Evolutionary conservation across 1,140 invertebrate genomes (phyloP).

Genomic region (Leptinotarsa texana): DNA sequence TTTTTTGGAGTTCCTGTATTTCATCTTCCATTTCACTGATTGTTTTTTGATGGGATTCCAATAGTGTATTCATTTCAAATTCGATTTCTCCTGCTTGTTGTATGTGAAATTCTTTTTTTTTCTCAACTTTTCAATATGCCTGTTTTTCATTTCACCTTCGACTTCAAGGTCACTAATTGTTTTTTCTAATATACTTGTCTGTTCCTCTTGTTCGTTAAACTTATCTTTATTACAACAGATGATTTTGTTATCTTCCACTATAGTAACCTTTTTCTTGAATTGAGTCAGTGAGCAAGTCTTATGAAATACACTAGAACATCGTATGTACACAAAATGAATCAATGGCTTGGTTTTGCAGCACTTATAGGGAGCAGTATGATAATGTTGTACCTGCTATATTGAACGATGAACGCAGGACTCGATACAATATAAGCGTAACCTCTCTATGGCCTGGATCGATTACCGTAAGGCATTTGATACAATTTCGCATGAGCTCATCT

Average conservation of each 20-base stretch:
- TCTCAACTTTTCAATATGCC: conserved; percentile 5
- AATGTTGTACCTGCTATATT: background rate
- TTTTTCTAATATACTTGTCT: too few relatives aligned
- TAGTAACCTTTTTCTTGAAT: background rate
- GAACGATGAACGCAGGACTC: too few relatives aligned
- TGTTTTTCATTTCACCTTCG: background rate
- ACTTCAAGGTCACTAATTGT: background rate
- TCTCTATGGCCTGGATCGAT: too few relatives aligned
- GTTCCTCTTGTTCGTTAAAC: background rate
- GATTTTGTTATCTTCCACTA: conserved; percentile 5
- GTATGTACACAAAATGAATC: too few relatives aligned
- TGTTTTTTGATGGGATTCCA: background rate
- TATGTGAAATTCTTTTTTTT: background rate
- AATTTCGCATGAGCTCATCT: too few relatives aligned
- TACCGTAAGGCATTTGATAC: too few relatives aligned
- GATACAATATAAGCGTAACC: too few relatives aligned
- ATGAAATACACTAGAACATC: too few relatives aligned
- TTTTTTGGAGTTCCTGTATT: background rate
- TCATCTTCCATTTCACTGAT: background rate
- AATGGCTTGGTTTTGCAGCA: too few relatives aligned
- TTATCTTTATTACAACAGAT: background rate
- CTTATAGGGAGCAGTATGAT: background rate
- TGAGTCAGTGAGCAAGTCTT: background rate
- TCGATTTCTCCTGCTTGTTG: background rate
- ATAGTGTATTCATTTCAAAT: background rate